These are phyloP conservation scores for Momotus momota DNA, from an alignment of 2,797 vertebrate genomes.

Conservation along the genomic window DNA sequence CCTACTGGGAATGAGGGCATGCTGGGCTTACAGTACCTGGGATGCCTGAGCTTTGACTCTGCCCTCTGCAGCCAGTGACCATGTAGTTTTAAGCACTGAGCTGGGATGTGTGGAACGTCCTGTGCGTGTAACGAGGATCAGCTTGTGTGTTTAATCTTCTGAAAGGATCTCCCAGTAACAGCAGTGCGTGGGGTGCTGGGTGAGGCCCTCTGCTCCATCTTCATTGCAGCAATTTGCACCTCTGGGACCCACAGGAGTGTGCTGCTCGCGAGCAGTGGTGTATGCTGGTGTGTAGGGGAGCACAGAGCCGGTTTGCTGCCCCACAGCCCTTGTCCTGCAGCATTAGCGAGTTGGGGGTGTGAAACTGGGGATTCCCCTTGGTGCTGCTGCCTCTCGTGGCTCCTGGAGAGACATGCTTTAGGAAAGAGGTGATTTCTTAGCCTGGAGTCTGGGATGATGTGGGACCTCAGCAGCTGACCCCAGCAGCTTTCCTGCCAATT, in stretches of 20 bases:
- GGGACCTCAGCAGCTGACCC: neutral
- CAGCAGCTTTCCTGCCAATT: neutral
- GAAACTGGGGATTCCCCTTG: neutral
- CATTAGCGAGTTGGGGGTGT: accelerated
- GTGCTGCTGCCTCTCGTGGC: neutral
- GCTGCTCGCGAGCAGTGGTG: accelerated
- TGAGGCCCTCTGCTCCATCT: neutral
- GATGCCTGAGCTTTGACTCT: neutral
- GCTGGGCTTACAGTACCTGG: neutral
- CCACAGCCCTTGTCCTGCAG: accelerated
- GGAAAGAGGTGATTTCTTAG: neutral
- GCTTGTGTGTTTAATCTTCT: neutral
- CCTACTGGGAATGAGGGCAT: neutral
- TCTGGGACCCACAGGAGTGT: accelerated
- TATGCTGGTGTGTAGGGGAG: accelerated
- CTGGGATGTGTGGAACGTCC: neutral
- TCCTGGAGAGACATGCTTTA: neutral
- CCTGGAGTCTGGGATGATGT: neutral
- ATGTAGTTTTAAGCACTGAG: neutral
- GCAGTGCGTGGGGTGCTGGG: neutral
- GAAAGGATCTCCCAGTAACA: neutral
- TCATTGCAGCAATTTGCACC: neutral
- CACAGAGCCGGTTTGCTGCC: accelerated
- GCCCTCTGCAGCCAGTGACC: neutral
- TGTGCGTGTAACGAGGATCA: neutral